Base-by-base conservation (phyloP, 2,797 vertebrate species). In the Diceros bicornis region DNA sequence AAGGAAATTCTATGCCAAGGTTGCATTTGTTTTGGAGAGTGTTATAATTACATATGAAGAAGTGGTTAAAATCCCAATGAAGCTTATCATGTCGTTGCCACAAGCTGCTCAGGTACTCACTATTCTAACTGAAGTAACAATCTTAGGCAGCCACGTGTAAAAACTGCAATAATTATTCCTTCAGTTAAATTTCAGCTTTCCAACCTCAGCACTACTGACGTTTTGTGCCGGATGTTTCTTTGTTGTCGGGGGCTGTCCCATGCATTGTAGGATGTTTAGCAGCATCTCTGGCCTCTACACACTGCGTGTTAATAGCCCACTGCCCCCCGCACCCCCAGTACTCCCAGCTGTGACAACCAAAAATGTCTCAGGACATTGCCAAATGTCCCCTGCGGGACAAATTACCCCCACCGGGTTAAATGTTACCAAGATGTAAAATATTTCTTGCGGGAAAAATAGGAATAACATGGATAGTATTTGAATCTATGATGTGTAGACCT, bases 61-160 rank as follows among this genome's bases (percentile, higher is more conserved):
- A 86, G 61, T 93, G 59, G 23, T 78, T 94, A 87, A 89, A 97
- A 91, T 87, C 66, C 34, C 74, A 66, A 10, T 79, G 57, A 59
- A 61, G 55, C 61, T 89, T 72, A 72, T 84, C 37, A 34, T 61
- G 75, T 64, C n/a, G 64, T 55, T 74, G 74, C 91, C 84, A 71
- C 32, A 75, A 84, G 62, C 29, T 64, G n/a, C 85, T 59, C n/a
- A 87, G 25, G 41, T 62, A 32, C 47, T 96, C 68, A 77, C n/a
- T 92, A 1, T 75, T 61, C 55, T 91, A 95, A 81, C 32, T 47
- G 64, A 91, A 74, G 79, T 89, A 77, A 88, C 37, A 89, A 84
- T 82, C 75, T 89, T 78, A 75, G 47, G 74, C 17, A 61, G 69
- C 62, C 88, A 34, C 61, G 7, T 34, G 13, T 41, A 32, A 87